These are phyloP conservation scores for Leptopterna dolabrata DNA, from an alignment of 2,888 invertebrate genomes.

Conservation along the genomic window DNA sequence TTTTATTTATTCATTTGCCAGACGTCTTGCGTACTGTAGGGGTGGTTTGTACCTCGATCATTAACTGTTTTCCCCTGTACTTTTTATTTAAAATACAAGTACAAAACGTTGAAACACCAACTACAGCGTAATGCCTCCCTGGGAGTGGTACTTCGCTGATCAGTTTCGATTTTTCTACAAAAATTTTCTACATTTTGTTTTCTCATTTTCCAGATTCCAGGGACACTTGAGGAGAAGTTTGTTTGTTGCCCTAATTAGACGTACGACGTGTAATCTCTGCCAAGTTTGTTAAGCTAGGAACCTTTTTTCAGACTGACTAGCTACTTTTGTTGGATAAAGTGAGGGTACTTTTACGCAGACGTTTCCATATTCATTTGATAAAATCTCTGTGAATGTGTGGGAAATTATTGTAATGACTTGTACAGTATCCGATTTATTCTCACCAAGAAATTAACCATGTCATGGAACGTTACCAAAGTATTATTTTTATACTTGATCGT, in stretches of 20 bases:
- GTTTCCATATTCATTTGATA: background rate
- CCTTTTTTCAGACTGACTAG: background rate
- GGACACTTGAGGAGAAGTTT: slow-evolving; percentile 73
- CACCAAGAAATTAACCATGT: background rate
- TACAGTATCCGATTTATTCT: background rate
- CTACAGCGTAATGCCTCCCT: too few species aligned
- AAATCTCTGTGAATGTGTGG: background rate
- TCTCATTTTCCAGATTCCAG: slow-evolving; percentile 71
- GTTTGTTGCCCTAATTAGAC: slow-evolving; percentile 60
- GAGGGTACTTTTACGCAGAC: background rate
- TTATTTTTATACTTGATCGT: background rate
- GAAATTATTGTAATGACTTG: background rate
- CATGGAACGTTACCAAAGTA: background rate
- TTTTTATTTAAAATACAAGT: too few species aligned
- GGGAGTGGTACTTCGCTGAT: background rate
- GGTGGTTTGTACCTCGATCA: too few species aligned
- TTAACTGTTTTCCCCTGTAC: too few species aligned
- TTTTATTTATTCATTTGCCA: too few species aligned
- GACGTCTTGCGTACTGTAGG: too few species aligned
- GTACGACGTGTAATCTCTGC: background rate
- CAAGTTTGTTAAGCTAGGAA: background rate
- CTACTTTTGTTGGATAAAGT: background rate
- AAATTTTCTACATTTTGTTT: background rate
- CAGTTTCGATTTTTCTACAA: background rate
- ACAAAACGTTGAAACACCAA: too few species aligned